A percentile compares a stretch with the other conserved stretches of the same genome.
phyloP scores from a whole-genome alignment of 2,888 invertebrate species.

The Cephus runcator region DNA sequence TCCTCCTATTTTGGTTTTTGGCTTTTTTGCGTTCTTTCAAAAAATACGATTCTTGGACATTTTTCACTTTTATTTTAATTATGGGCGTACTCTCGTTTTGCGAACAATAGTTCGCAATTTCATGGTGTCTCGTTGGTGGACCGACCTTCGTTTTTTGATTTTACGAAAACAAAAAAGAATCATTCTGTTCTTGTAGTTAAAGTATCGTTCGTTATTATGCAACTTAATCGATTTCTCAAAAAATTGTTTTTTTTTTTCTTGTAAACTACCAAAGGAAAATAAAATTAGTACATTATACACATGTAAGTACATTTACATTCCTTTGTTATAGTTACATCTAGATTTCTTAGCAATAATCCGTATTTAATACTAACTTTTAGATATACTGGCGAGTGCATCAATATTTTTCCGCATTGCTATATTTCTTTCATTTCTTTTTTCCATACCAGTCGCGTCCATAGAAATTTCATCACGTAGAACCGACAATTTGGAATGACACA shows the following conservation, averaged over 20 bases:
- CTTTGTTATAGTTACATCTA: slow-evolving; percentile 34
- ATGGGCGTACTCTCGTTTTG: neutral
- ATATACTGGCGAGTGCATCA: slow-evolving; percentile 44
- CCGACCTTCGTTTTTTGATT: neutral
- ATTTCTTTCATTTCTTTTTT: neutral
- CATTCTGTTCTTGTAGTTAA: neutral
- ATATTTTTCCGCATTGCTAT: slow-evolving; percentile 27
- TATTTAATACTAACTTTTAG: slow-evolving; percentile 34
- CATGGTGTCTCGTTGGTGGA: neutral
- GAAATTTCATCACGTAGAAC: neutral
- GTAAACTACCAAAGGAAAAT: slow-evolving; percentile 11
- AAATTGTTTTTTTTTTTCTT: slow-evolving; percentile 15
- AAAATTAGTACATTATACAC: slow-evolving; percentile 40
- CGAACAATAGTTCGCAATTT: neutral
- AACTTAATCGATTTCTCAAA: slow-evolving; percentile 3
- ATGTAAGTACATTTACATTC: slow-evolving; percentile 19
- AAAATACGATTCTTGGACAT: neutral
- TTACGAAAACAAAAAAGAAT: neutral
- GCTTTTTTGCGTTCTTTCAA: neutral
- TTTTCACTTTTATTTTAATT: neutral
- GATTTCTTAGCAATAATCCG: slow-evolving; percentile 21
- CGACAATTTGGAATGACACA: neutral
- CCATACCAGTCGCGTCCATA: neutral
- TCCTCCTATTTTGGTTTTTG: neutral
- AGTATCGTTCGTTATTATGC: neutral